phyloP scores from a whole-genome alignment of 2,113 vertebrate species.

The Cebidichthys violaceus region DNA sequence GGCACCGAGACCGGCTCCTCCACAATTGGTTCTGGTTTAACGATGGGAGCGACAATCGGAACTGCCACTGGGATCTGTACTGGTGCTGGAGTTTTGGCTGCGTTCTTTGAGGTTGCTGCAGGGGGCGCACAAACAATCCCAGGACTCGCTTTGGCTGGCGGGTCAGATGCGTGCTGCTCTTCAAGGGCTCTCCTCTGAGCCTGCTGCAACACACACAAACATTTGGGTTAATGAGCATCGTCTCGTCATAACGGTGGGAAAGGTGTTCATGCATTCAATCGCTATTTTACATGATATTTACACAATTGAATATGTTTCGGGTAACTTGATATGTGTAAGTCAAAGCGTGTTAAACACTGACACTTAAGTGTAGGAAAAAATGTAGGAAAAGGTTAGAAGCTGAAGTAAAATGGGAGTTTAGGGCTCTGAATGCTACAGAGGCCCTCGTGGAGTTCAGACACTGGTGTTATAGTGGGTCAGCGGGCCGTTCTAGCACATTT shows the following conservation, averaged over 20 bases:
- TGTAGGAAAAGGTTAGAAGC: neutral
- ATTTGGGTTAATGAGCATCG: neutral
- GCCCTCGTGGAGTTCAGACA: neutral
- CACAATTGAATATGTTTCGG: neutral
- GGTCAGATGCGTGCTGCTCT: slow-evolving; percentile 64
- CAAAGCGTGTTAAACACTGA: neutral
- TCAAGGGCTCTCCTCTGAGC: slow-evolving; percentile 74
- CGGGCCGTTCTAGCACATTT: slow-evolving; percentile 13
- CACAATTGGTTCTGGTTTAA: slow-evolving; percentile 36
- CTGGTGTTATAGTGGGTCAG: slow-evolving; percentile 6
- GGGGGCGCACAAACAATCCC: slow-evolving; percentile 66
- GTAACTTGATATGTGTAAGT: neutral
- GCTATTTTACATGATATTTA: neutral
- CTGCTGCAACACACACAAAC: slow-evolving; percentile 61
- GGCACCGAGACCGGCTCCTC: slow-evolving; percentile 16
- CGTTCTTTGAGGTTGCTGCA: slow-evolving; percentile 47
- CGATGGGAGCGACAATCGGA: slow-evolving; percentile 26
- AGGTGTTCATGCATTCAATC: neutral
- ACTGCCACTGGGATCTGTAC: slow-evolving; percentile 15
- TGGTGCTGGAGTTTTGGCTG: slow-evolving; percentile 5
- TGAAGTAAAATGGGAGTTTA: neutral
- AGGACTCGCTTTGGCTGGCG: slow-evolving; percentile 59
- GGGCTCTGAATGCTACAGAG: neutral
- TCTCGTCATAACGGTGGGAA: neutral
- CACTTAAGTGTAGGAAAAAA: neutral